phyloP scores from a whole-genome alignment of 2,888 invertebrate genomes.

The Conops quadrifasciatus region DNA sequence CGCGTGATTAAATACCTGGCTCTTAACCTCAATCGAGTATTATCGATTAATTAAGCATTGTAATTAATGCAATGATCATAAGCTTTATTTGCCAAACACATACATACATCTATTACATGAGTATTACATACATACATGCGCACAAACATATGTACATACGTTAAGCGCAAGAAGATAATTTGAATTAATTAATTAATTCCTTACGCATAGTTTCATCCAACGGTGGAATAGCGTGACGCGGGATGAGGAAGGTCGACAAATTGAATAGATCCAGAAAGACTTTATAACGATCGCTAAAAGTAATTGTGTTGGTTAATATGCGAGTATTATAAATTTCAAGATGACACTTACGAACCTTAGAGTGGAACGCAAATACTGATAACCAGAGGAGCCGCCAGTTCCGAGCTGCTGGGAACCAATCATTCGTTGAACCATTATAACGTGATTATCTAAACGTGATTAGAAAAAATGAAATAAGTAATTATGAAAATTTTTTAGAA shows the following conservation, averaged over 20 bases:
- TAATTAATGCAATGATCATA: no score
- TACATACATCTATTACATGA: background rate
- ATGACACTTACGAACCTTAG: constrained; percentile 75
- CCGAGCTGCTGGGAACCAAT: constrained; percentile 95
- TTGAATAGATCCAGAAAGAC: constrained; percentile 98
- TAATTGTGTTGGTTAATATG: constrained; percentile 26
- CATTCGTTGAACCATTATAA: constrained; percentile 98
- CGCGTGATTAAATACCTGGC: no score
- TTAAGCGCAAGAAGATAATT: no score
- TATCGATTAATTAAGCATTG: no score
- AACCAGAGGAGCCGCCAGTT: constrained; percentile 98
- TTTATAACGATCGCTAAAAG: constrained; percentile 94
- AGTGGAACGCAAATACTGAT: constrained; percentile 96
- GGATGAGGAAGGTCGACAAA: constrained; percentile 94
- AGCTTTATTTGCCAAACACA: background rate
- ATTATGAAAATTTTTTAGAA: no score
- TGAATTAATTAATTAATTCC: constrained; percentile 53
- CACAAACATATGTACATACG: no score
- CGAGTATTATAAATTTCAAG: background rate
- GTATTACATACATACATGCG: no score
- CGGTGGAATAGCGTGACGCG: constrained; percentile 89
- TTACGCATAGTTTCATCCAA: constrained; percentile 79
- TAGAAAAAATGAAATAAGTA: background rate
- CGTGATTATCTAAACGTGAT: constrained; percentile 85
- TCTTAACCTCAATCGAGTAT: no score